Conservation (phyloP, 2,113 vertebrate species). For the Tor tambroides region DNA sequence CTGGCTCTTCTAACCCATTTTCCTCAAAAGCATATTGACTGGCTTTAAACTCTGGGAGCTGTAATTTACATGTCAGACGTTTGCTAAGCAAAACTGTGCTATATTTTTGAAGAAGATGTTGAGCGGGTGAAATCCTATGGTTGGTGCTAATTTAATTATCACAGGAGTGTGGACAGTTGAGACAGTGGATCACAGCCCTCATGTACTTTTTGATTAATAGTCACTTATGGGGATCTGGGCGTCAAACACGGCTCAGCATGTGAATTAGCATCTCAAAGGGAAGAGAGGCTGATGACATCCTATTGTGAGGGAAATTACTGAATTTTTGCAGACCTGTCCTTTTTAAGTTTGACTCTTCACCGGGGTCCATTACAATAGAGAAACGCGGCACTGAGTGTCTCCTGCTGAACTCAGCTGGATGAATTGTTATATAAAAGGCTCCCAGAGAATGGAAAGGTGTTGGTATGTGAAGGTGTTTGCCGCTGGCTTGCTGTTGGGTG, state of each 20-base stretch:
- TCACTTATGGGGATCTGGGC: constrained; percentile 37
- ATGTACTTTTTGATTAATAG: constrained; percentile 39
- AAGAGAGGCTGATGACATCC: constrained; percentile 29
- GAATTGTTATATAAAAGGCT: background rate
- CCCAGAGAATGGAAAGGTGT: background rate
- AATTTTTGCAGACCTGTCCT: constrained; percentile 16
- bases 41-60: background rate
- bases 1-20: background rate
- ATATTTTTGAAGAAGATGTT: constrained; percentile 18
- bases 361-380: background rate
- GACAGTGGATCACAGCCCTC: constrained; percentile 29
- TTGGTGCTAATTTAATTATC: constrained; percentile 35
- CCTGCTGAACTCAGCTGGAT: background rate
- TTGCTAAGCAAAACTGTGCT: constrained; percentile 10
- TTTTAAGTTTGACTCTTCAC: constrained; percentile 38
- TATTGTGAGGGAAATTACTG: constrained; percentile 50
- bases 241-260: constrained; percentile 30
- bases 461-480: background rate
- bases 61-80: constrained; percentile 16
- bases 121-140: background rate
- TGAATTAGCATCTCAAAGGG: constrained; percentile 49
- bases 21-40: constrained; percentile 28
- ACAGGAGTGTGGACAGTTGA: constrained; percentile 30
- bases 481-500: background rate
- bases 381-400: background rate